Evolutionary conservation across 2,113 vertebrate genomes (phyloP).

Genomic region (Chiloscyllium plagiosum): DNA sequence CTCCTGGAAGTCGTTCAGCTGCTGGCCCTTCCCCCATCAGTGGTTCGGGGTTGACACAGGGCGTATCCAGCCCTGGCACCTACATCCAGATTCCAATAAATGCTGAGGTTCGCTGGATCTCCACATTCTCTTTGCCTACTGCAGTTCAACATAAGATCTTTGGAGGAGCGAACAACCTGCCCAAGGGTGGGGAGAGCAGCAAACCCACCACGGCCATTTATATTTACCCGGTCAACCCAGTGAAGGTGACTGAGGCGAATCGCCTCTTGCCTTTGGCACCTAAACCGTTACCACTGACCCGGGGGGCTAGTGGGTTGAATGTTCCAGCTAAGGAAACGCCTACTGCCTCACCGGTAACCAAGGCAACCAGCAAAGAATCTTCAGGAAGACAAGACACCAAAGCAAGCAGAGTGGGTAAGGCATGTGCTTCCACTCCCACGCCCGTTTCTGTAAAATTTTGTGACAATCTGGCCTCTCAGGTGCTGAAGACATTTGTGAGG

Average conservation of each 20-base stretch:
- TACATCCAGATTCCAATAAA: constrained; percentile 22
- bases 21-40: not conserved
- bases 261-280: not conserved
- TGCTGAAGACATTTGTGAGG: constrained; percentile 17
- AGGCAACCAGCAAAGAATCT: not conserved
- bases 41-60: not conserved
- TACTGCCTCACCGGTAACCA: not conserved
- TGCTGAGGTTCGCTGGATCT: not conserved
- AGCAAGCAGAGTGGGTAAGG: not conserved
- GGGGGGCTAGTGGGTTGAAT: not conserved
- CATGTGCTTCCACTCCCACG: not conserved
- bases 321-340: not conserved
- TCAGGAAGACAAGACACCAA: not conserved
- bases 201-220: constrained; percentile 3
- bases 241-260: not conserved
- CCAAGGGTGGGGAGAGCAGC: not conserved
- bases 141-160: constrained; percentile 21
- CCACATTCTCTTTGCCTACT: not conserved
- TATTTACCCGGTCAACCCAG: not conserved
- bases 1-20: not conserved
- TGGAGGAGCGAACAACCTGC: not conserved
- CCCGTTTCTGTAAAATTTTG: constrained; percentile 30
- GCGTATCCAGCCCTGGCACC: not conserved
- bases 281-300: not conserved
- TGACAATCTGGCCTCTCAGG: constrained; percentile 24